Evolutionary conservation across 2,888 invertebrate genomes (phyloP), one percentile per base, ranked within the genome.

Genomic region (Scaptomyza tumidula): DNA sequence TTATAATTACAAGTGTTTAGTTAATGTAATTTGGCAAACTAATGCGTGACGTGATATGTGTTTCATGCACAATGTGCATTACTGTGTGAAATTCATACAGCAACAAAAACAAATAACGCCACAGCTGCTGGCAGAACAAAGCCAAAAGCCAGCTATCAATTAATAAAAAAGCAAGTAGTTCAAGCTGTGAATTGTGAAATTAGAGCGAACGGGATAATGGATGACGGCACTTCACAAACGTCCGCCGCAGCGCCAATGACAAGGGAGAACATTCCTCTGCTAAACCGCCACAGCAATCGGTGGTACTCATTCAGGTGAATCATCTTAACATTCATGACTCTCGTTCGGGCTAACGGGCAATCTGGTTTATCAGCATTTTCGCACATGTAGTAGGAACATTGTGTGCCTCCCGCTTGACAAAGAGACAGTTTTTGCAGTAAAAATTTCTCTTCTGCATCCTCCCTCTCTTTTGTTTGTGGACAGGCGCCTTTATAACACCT

Each of bases 201-300:
- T n/a, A 29, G 27, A 31, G n/a, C 29, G 65, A 71, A 43, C 29
- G 39, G 35, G 9, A 56, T 71, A 59, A 91, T 92, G 92, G 92
- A 92, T 74, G 91, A 92, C 86, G 87, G 71, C 55, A 69, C 86
- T 63, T 90, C 93, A 43, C 93, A 93, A 79, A 92, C 92, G 88
- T 93, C 93, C 72, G 92, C 93, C 65, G 92, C 93, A 80, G 92
- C 93, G 70, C 92, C 94, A 72, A 94, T 94, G 73, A 86, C 90
- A 50, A 90, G 95, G 93, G 95, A 95, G 92, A 95, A 95, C 90
- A 95, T 95, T 87, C 95, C 95, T 54, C 91, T 95, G 87, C 94
- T 95, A 90, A 94, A 94, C 81, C 95, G 95, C 90, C 93, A 94
- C 65, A 93, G 93, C 75, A 93, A 93, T 90, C 93, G 94, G 89